Evolutionary conservation across 2,888 invertebrate genomes (phyloP), one percentile per base, ranked within the genome.

Genomic region (Heliconius aoede): DNA sequence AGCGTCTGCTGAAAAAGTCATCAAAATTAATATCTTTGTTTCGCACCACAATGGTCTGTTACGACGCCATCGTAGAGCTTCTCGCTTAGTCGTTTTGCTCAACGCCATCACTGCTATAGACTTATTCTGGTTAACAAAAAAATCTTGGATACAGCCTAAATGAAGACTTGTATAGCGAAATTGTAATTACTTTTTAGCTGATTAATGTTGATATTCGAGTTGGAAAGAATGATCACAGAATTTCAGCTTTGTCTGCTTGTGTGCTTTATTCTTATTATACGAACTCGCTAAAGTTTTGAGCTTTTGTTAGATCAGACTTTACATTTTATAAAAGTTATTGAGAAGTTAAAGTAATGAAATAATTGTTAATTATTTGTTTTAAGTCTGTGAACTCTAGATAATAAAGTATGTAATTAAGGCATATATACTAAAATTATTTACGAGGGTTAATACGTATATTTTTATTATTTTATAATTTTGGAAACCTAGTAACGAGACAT

Each of bases 1-100:
- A 40, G 76, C 78, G 79, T 83, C 81, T 67, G 74, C 74, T 79
- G 81, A 76, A 82, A 83, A 81, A 80, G 79, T 80, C 79, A 75
- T 78, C 77, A 74, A 82, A 82, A 84, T 84, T 83, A 83, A 82
- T 83, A 82, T 82, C 82, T 82, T 80, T 81, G 82, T 82, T 80
- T 81, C 69, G 51, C 73, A 79, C 76, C 74, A 81, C 81, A 78
- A 81, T 81, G 76, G 81, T 81, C 69, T 76, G 73, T 75, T 79
- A 67, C 77, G 73, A 58, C 75, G 76, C 76, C 77, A 78, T 80
- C 79, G 73, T 76, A 62, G 26, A 21, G 60, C 58, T 67, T 60
- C 60, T 28, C 60, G 18, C 60, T 61, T 28, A 32, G 61, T 71
- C 69, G 69, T 75, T 75, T 75, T 75, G 69, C 62, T 69, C 61